Evolutionary conservation across 2,113 vertebrate genomes (phyloP), one percentile per base, ranked within the genome.

Genomic region (Nansenia antarctica): DNA sequence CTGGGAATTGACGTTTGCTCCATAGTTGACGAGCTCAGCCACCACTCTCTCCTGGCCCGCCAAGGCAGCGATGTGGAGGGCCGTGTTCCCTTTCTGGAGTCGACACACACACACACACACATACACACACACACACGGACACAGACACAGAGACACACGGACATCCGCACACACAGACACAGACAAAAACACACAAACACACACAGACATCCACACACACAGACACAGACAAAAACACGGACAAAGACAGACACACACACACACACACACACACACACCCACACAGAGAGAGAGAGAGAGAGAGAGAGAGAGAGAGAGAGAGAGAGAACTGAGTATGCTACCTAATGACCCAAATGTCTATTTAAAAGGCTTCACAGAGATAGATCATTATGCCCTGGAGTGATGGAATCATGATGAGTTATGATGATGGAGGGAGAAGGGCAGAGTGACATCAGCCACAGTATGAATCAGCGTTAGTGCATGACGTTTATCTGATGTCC

Each of bases 1-100:
- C 86, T 99, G 98, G 0, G 94, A 95, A 6, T 99, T 99, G 83
- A 99, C 95, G 0, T 98, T 98, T 89, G 95, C 98, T 35, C 95
- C 96, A 0, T 96, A 96, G 87, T 96, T 92, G 72, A 94, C 93
- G 9, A 99, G 92, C 67, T 98, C 96, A 62, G 94, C 94, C 71
- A 99, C 96, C 85, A 93, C 92, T 85, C 91, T 92, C 86, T 91
- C 90, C 82, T 93, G 92, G 42, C 92, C 92, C 1, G 98, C 98
- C 64, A 99, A 87, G 7, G 98, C 96, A 7, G 98, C 98, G 0
- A 99, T 99, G 86, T 99, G 98, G 70, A 99, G 92, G 27, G 97
- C 98, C 0, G 97, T 99, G 89, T 99, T 99, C 71, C 98, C 98
- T 75, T 99, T 99, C 98, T 99, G 90, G 79, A 75, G 70, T 77